Percentiles rank a stretch among this genome's conserved stretches.
These are phyloP conservation scores for Kuschelorhynchus macadamiae DNA, from an alignment of 2,888 invertebrate genomes.

Conservation along the genomic window DNA sequence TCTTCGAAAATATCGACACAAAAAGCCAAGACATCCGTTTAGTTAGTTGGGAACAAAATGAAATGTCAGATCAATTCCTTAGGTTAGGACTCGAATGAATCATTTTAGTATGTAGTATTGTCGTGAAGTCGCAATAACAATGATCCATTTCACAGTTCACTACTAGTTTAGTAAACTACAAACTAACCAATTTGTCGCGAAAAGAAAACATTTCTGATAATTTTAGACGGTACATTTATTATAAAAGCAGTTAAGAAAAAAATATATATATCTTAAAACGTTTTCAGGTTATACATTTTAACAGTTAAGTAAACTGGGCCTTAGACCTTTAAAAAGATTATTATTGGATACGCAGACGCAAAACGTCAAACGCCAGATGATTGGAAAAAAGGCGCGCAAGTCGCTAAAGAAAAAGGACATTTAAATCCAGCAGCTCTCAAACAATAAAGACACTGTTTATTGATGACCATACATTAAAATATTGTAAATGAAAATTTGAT, in stretches of 20 bases:
- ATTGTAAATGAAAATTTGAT: background rate
- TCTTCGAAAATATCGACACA: constrained; percentile 9
- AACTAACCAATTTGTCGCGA: too few species aligned
- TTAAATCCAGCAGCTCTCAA: constrained; percentile 40
- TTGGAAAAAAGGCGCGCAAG: constrained; percentile 45
- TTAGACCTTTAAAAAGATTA: constrained; percentile 14
- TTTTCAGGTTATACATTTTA: too few species aligned
- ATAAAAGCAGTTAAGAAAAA: too few species aligned
- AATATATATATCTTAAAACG: too few species aligned
- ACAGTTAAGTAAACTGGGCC: constrained; percentile 7
- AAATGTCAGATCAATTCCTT: constrained; percentile 43
- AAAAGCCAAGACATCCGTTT: constrained; percentile 8
- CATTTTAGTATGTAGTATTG: constrained; percentile 2
- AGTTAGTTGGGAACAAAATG: constrained; percentile 19
- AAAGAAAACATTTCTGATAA: too few species aligned
- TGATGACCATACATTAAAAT: constrained; percentile 11
- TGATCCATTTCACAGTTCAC: too few species aligned
- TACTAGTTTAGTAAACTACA: too few species aligned
- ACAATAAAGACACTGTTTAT: background rate
- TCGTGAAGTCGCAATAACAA: too few species aligned
- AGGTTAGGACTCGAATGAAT: background rate
- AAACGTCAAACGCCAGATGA: constrained; percentile 36
- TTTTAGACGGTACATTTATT: too few species aligned
- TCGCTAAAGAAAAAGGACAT: constrained; percentile 12
- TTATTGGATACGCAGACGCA: constrained; percentile 24